Percentiles rank a stretch among this genome's conserved stretches.
Conservation (phyloP, 2,888 invertebrate species). For the Tachystola acroxantha region DNA sequence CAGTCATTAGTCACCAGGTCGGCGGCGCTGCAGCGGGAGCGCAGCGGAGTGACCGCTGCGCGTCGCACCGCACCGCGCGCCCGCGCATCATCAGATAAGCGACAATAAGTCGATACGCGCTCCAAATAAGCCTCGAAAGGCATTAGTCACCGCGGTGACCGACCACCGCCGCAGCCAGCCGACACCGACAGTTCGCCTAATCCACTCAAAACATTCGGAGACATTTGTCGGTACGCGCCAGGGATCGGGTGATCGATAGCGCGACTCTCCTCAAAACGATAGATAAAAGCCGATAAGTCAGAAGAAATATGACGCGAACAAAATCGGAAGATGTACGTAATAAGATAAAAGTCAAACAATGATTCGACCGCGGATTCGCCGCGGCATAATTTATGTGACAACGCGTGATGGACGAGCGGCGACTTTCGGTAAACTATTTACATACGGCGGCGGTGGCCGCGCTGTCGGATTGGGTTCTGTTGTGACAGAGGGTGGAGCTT, state of each 20-base stretch:
- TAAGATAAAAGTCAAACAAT: constrained; percentile 79
- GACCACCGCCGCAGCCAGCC: constrained; percentile 28
- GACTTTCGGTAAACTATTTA: constrained; percentile 79
- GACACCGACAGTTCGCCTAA: constrained; percentile 62
- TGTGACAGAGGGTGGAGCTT: constrained; percentile 77
- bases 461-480: constrained; percentile 75
- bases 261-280: constrained; percentile 74
- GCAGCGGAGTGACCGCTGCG: constrained; percentile 16
- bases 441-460: constrained; percentile 68
- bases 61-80: constrained; percentile 11
- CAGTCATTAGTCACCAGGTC: constrained; percentile 53
- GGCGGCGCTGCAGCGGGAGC: constrained; percentile 31
- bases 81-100: constrained; percentile 67
- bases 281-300: constrained; percentile 77
- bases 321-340: constrained; percentile 78
- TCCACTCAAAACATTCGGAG: constrained; percentile 75
- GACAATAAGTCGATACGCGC: constrained; percentile 67
- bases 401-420: constrained; percentile 78
- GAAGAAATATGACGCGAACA: constrained; percentile 78
- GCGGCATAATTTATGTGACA: constrained; percentile 79
- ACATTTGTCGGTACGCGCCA: constrained; percentile 70
- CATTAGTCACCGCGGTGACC: constrained; percentile 64
- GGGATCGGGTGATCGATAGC: constrained; percentile 72
- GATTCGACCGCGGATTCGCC: constrained; percentile 78
- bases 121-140: constrained; percentile 61